Base-by-base conservation (phyloP, 2,113 vertebrate genomes). In the Cynopterus brachyotis region DNA sequence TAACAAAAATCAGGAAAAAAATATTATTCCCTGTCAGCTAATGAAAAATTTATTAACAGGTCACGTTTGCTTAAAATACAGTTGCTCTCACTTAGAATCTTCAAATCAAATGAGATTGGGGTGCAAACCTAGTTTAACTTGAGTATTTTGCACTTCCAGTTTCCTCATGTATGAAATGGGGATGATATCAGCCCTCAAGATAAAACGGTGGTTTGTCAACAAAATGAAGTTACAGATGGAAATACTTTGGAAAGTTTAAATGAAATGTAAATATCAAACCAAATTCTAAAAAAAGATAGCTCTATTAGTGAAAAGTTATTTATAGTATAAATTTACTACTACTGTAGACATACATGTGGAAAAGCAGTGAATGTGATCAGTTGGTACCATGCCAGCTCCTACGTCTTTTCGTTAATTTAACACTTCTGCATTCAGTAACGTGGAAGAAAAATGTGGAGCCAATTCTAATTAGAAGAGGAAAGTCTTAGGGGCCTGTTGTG, bases 401-500 rank as follows among this genome's bases (percentile, higher is more conserved):
- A 15, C 6, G 17, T 69, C 42, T 96, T 57, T 92, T 75, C 93
- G 72, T 75, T 83, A 84, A 89, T 53, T 83, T 92, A 53, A 20
- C 76, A 57, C 69, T 93, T 93, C 64, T 92, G 93, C 55, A n/a
- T 72, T 92, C 91, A 80, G 62, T n/a, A 91, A 80, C 9, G 6
- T 87, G 69, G 53, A 59, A 90, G 79, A 53, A 92, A 81, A 94
- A 80, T 59, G 67, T 73, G 59, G 87, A 90, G 90, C 87, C 59
- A 47, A 47, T 60, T 83, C 83, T 82, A 19, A 72, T 79, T 28
- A 70, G 79, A 22, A 60, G 67, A 82, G 75, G 45, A 67, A 60
- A 32, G 10, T 37, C 64, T 96, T 50, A 92, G 86, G 80, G 76
- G 80, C 17, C 75, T 37, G 55, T 62, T 88, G 35, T 91, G 5